A percentile compares a stretch with the other conserved stretches of the same genome.
Conservation (phyloP, 2,888 invertebrate species). For the Drosophila falleni region DNA sequence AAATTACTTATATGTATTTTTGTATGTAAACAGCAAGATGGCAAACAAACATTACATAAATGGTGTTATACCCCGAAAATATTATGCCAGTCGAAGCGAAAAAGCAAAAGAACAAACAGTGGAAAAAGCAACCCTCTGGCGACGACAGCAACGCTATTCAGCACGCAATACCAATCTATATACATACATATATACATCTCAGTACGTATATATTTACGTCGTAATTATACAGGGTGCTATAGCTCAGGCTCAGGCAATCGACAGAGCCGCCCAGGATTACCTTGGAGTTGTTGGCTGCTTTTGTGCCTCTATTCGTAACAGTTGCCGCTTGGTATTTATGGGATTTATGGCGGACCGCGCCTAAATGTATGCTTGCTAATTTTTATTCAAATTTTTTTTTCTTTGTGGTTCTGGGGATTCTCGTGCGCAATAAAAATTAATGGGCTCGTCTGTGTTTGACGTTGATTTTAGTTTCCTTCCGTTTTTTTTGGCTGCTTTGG, state of each 20-base stretch:
- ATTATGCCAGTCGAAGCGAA: not conserved
- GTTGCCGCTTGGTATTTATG: constrained; percentile 76
- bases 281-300: constrained; percentile 50
- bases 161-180: constrained; percentile 55
- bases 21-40: constrained; percentile 4
- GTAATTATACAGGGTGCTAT: constrained; percentile 45
- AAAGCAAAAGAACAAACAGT: constrained; percentile 12
- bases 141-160: constrained; percentile 49
- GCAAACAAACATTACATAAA: constrained; percentile 24
- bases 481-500: constrained; percentile 2
- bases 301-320: constrained; percentile 67
- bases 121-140: constrained; percentile 51
- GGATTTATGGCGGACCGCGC: constrained; percentile 64
- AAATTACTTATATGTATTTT: constrained; percentile 23
- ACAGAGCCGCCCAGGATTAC: constrained; percentile 48
- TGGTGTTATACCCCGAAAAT: constrained; percentile 24
- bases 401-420: constrained; percentile 31
- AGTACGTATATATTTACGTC: constrained; percentile 1
- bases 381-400: constrained; percentile 73
- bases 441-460: constrained; percentile 71
- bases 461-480: constrained; percentile 75
- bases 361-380: constrained; percentile 80
- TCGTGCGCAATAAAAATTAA: constrained; percentile 71
- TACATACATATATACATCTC: constrained; percentile 8
- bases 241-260: constrained; percentile 16